These are phyloP conservation scores for Empidonax traillii DNA, from an alignment of 2,113 vertebrate genomes.

Conservation along the genomic window DNA sequence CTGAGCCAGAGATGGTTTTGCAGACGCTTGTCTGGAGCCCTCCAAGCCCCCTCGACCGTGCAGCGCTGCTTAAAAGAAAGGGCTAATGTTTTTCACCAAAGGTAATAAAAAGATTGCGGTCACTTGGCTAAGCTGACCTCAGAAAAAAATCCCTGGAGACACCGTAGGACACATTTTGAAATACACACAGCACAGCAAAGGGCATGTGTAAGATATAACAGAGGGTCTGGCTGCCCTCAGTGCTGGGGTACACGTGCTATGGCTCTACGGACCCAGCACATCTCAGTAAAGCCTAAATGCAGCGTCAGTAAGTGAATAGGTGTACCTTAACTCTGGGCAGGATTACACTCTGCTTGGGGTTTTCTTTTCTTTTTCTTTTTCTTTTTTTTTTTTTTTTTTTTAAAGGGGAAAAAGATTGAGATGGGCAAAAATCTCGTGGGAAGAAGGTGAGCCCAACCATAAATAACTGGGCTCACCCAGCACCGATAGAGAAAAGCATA, in stretches of 20 bases:
- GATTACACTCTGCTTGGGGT: not conserved
- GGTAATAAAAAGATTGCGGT: slow-evolving; percentile 44
- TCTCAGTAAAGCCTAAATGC: not conserved
- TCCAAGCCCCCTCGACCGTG: slow-evolving; percentile 42
- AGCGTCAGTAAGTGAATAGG: not conserved
- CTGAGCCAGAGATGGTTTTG: slow-evolving; percentile 64
- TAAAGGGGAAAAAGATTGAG: not conserved
- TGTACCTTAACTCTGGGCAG: not conserved
- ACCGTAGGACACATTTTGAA: not conserved
- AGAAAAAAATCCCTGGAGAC: not conserved
- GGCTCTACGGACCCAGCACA: accelerated
- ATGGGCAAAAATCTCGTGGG: not conserved
- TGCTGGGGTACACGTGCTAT: accelerated
- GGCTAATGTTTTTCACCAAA: slow-evolving; percentile 32
- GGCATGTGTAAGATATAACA: not conserved
- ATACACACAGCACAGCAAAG: not conserved
- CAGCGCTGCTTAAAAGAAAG: slow-evolving; percentile 20
- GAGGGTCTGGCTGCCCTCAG: not conserved
- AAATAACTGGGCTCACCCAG: not conserved
- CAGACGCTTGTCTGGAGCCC: slow-evolving; percentile 69
- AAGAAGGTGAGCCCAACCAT: not conserved
- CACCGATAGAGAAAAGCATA: not conserved
- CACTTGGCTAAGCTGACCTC: slow-evolving; percentile 11
- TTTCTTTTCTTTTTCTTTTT: not conserved
- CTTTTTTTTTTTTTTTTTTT: not conserved